phyloP scores from a whole-genome alignment of 2,888 invertebrate genomes.

The Lacanobia oleracea region DNA sequence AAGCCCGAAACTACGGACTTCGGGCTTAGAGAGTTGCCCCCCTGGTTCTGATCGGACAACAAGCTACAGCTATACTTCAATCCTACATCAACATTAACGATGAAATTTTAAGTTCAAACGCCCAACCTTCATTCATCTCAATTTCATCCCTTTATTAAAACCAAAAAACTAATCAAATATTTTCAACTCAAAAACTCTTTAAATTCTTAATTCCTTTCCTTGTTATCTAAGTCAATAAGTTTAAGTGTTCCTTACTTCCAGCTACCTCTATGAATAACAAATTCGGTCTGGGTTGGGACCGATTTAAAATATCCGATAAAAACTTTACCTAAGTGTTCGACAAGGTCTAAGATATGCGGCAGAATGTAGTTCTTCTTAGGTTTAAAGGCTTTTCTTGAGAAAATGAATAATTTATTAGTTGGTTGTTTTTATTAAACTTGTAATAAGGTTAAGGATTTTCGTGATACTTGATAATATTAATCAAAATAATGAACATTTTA shows the following conservation, averaged over 20 bases:
- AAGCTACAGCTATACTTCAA: background rate
- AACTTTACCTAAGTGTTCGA: slow-evolving; percentile 38
- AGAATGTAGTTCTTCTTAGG: slow-evolving; percentile 19
- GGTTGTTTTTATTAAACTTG: slow-evolving; percentile 1
- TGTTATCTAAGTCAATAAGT: slow-evolving; percentile 44
- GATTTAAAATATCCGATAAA: slow-evolving; percentile 61
- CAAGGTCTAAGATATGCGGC: slow-evolving; percentile 34
- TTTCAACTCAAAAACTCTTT: slow-evolving; percentile 8
- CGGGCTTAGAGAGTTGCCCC: no score
- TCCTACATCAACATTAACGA: background rate
- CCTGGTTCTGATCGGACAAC: no score
- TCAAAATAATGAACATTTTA: no score
- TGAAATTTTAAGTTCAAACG: background rate
- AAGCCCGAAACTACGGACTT: no score
- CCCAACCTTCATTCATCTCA: background rate
- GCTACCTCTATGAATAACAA: slow-evolving; percentile 60
- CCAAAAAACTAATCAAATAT: slow-evolving; percentile 11
- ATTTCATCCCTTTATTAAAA: background rate
- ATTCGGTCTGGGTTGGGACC: slow-evolving; percentile 17
- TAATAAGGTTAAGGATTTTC: background rate
- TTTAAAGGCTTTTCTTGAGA: slow-evolving; percentile 1
- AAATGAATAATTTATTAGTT: slow-evolving; percentile 11
- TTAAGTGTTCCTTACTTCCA: slow-evolving; percentile 32
- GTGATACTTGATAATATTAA: no score
- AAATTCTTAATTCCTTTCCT: slow-evolving; percentile 28